Percentiles rank a stretch among this genome's conserved stretches.
These are phyloP conservation scores for Cydia fagiglandana DNA, from an alignment of 1,140 invertebrate species.

Conservation along the genomic window DNA sequence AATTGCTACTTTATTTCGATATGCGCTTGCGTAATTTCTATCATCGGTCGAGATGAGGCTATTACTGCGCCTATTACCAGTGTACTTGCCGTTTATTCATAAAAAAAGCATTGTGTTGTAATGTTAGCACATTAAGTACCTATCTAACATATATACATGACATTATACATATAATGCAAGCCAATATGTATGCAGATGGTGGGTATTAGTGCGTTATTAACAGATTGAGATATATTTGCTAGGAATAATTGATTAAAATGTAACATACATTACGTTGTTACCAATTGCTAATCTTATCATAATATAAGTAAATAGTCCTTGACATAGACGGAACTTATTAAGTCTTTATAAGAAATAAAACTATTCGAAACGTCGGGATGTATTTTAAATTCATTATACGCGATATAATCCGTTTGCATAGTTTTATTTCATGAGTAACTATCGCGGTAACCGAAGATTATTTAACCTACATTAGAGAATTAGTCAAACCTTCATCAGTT, in stretches of 20 bases:
- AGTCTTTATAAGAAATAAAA: too few species aligned
- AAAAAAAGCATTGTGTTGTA: neutral
- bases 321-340: neutral
- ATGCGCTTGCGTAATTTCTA: constrained; percentile 26
- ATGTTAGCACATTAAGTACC: neutral
- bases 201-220: too few species aligned
- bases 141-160: neutral
- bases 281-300: neutral
- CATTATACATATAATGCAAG: too few species aligned
- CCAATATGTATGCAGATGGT: neutral
- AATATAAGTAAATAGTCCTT: too few species aligned
- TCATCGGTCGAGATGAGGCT: neutral
- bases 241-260: neutral
- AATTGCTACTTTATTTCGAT: constrained; percentile 30
- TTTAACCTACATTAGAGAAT: neutral
- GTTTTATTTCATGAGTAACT: too few species aligned
- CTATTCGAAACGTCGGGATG: too few species aligned
- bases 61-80: constrained; percentile 11
- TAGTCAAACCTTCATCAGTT: neutral
- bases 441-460: too few species aligned
- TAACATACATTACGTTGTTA: neutral
- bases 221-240: too few species aligned
- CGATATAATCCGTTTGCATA: too few species aligned
- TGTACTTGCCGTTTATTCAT: constrained; percentile 5
- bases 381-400: too few species aligned